These are phyloP conservation scores for Pseudopipra pipra DNA, from an alignment of 2,113 vertebrate genomes.

Conservation along the genomic window DNA sequence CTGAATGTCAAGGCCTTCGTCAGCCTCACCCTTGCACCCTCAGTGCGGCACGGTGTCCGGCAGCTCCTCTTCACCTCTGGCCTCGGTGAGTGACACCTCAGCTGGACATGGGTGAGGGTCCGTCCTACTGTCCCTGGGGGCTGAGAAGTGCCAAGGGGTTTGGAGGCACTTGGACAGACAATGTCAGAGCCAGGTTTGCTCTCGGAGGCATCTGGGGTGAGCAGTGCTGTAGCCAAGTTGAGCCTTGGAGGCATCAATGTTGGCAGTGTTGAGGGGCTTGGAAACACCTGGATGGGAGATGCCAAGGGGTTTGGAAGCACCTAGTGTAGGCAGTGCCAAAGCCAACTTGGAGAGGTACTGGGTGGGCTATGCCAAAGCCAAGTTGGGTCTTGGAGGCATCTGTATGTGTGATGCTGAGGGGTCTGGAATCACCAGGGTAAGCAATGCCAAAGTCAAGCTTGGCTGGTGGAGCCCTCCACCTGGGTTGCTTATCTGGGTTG, in stretches of 20 bases:
- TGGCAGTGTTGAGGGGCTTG: not conserved
- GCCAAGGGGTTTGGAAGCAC: not conserved
- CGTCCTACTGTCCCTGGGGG: fast-evolving
- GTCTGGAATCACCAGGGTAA: not conserved
- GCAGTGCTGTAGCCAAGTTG: not conserved
- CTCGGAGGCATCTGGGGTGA: not conserved
- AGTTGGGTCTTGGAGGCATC: not conserved
- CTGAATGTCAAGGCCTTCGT: conserved; percentile 91
- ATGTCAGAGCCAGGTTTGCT: not conserved
- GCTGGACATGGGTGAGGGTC: not conserved
- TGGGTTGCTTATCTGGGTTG: not conserved
- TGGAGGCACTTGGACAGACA: fast-evolving
- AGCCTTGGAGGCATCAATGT: not conserved
- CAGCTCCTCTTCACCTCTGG: conserved; percentile 93
- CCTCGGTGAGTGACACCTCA: conserved; percentile 75
- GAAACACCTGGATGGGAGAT: not conserved
- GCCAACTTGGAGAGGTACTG: not conserved
- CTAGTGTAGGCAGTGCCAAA: not conserved
- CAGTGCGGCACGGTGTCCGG: conserved; percentile 84
- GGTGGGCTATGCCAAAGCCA: not conserved
- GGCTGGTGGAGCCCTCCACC: not conserved
- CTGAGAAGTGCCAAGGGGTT: not conserved
- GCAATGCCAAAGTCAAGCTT: not conserved
- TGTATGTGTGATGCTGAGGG: not conserved
- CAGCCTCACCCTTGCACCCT: conserved; percentile 85